Evolutionary conservation across 2,888 invertebrate species (phyloP).

Genomic region (Dyspetes luteomarginatus): DNA sequence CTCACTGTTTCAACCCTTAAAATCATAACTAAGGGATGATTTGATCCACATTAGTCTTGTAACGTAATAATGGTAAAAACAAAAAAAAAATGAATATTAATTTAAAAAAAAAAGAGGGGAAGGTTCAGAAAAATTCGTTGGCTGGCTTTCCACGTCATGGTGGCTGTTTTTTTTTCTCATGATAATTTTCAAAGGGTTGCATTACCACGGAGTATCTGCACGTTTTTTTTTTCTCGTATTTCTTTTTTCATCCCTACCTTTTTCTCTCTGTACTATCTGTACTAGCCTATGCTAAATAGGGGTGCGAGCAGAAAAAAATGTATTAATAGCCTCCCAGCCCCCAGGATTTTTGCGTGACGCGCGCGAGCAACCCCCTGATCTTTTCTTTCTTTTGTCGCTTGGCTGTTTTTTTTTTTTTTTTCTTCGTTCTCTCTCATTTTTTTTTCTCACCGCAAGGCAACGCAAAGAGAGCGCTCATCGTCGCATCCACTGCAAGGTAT

Average conservation of each 20-base stretch:
- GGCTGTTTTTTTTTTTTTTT: slow-evolving; percentile 34
- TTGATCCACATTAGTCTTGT: slow-evolving; percentile 23
- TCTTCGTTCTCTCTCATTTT: slow-evolving; percentile 30
- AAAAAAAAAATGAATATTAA: not conserved
- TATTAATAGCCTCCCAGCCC: slow-evolving; percentile 82
- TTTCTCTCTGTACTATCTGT: slow-evolving; percentile 42
- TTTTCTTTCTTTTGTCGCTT: slow-evolving; percentile 52
- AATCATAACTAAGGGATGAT: slow-evolving; percentile 20
- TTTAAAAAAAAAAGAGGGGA: not conserved
- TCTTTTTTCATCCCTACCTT: slow-evolving; percentile 43
- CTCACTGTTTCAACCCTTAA: too few relatives aligned
- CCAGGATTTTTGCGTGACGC: slow-evolving; percentile 72
- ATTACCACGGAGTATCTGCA: slow-evolving; percentile 48
- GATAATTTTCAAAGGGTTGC: slow-evolving; percentile 59
- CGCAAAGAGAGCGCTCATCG: slow-evolving; percentile 31
- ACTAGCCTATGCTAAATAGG: slow-evolving; percentile 81
- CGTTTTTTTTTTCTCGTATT: slow-evolving; percentile 54
- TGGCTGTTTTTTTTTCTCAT: slow-evolving; percentile 58
- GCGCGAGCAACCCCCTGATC: slow-evolving; percentile 47
- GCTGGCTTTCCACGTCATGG: slow-evolving; percentile 42
- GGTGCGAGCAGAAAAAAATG: slow-evolving; percentile 78
- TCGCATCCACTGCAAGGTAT: slow-evolving; percentile 51
- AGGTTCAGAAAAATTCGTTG: slow-evolving; percentile 41
- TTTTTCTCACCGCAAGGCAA: slow-evolving; percentile 62
- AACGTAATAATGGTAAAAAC: not conserved